Percentiles rank a stretch among this genome's conserved stretches.
phyloP scores from a whole-genome alignment of 2,113 vertebrate species.

The Maccullochella peelii region DNA sequence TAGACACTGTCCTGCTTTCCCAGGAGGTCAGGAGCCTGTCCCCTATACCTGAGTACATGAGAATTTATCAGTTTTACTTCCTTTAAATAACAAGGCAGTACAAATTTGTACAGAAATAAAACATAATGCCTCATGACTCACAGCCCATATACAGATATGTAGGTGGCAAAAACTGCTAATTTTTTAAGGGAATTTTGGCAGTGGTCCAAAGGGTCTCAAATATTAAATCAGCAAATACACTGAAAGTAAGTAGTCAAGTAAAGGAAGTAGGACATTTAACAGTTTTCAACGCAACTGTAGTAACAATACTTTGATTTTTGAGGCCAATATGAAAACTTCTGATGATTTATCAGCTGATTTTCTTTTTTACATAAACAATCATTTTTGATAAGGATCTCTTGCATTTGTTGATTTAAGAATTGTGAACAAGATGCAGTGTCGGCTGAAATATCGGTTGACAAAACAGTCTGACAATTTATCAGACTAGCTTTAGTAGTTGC shows the following conservation, averaged over 20 bases:
- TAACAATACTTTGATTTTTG: too few species aligned
- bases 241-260: too few species aligned
- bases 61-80: background rate
- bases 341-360: background rate
- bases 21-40: conserved; percentile 96
- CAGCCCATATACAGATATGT: background rate
- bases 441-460: too few species aligned
- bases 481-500: background rate
- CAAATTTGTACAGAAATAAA: background rate
- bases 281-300: background rate
- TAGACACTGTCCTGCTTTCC: conserved; percentile 99
- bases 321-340: too few species aligned
- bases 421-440: too few species aligned
- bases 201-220: background rate
- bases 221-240: background rate
- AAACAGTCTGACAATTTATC: too few species aligned
- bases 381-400: too few species aligned
- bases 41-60: conserved; percentile 88
- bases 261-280: background rate
- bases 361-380: background rate
- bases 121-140: background rate
- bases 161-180: background rate
- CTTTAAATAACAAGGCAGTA: background rate
- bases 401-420: too few species aligned
- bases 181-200: background rate